Evolutionary conservation across 2,888 invertebrate species (phyloP), one percentile per base, ranked within the genome.

Genomic region (Acleris holmiana): DNA sequence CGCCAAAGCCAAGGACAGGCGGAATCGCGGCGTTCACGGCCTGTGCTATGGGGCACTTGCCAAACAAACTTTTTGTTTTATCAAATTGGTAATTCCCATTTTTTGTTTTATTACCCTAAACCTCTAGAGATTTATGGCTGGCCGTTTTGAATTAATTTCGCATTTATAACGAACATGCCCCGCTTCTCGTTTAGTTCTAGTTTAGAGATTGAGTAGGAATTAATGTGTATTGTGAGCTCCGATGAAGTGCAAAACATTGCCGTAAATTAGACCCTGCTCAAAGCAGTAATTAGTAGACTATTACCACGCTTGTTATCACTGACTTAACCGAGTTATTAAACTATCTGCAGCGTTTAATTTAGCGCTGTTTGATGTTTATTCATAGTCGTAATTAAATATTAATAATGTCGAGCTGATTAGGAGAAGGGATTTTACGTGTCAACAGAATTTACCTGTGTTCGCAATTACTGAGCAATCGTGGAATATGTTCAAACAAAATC

Each of bases 91-190:
- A 85, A 88, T 87, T 85, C 85, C 76, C 83, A 85, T 91, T 91
- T 91, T 91, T 91, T 91, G 87, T 88, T 90, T 87, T 87, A 88
- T 88, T 87, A 84, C 84, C 84, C 78, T 69, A 82, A 89, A 86
- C 79, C 88, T 84, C 85, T 71, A 68, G 84, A 87, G 88, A 91
- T 91, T 91, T 90, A 91, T 87, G 76, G 84, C 81, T 79, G 80
- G 81, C 82, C 86, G 87, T 85, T 91, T 89, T 86, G 88, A 86
- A 91, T 91, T 89, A 89, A 91, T 91, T 86, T 87, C 85, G 77
- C 86, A 89, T 91, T 89, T 83, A 89, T 91, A 87, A 89, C 85
- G 83, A 84, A 82, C 65, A 65, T 40, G 53, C 84, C 85, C 80
- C 81, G 82, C 82, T 82, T 82, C 84, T 77, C 73, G 80, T 76